Percentiles rank a stretch among this genome's conserved stretches.
Evolutionary conservation across 2,888 invertebrate species (phyloP).

Genomic region (Megastigmus dorsalis): DNA sequence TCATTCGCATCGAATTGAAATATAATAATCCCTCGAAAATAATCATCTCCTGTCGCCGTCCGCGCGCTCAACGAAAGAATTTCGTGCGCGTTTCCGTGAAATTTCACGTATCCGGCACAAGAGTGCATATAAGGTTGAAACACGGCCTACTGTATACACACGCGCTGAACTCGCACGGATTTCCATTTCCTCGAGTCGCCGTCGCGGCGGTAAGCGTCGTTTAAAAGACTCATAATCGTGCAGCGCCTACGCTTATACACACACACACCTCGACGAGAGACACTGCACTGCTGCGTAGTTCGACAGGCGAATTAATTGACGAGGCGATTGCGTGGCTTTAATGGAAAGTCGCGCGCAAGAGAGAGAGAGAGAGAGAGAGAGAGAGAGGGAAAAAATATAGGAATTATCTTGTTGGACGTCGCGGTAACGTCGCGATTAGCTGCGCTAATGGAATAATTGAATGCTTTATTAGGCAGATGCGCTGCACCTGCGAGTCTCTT

Average conservation of each 20-base stretch:
- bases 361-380: neutral
- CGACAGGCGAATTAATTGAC: constrained; percentile 41
- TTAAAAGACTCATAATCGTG: constrained; percentile 21
- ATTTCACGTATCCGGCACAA: neutral
- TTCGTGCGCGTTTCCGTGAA: no score
- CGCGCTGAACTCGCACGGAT: no score
- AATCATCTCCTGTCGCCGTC: no score
- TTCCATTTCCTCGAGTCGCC: no score
- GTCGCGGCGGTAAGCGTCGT: neutral
- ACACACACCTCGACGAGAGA: no score
- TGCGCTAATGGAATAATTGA: constrained; percentile 46
- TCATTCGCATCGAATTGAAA: constrained; percentile 15
- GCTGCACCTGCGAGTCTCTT: no score
- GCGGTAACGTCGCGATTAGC: constrained; percentile 28
- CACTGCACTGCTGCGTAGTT: no score
- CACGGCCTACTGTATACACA: no score
- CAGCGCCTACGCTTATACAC: no score
- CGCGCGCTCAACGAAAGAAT: no score
- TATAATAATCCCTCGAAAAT: no score
- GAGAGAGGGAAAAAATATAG: neutral
- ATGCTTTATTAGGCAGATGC: constrained; percentile 37
- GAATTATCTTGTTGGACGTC: constrained; percentile 37
- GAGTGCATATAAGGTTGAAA: no score
- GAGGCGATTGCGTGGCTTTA: neutral
- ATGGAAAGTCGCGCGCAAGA: constrained; percentile 27